These are phyloP conservation scores for Phrynosoma blainvillii DNA, from an alignment of 2,113 vertebrate species.

Conservation along the genomic window DNA sequence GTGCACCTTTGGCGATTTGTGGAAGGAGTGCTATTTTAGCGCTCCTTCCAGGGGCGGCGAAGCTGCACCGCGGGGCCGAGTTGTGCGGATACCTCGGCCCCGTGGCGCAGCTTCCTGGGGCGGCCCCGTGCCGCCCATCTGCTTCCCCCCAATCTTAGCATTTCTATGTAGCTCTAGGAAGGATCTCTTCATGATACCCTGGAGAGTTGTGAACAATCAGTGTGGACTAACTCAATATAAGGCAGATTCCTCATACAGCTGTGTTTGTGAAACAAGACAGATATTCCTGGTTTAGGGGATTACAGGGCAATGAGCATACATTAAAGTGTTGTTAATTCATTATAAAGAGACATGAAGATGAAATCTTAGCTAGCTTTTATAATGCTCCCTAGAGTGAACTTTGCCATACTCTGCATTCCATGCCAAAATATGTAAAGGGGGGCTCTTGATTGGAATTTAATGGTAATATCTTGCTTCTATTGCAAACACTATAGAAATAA, in stretches of 20 bases:
- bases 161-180: neutral
- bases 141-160: too few species aligned
- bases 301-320: neutral
- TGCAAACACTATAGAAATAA: neutral
- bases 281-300: neutral
- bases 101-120: too few species aligned
- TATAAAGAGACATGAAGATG: neutral
- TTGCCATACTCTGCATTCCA: neutral
- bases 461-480: neutral
- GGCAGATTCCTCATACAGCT: neutral
- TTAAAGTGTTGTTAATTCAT: neutral
- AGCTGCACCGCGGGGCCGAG: too few species aligned
- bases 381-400: neutral
- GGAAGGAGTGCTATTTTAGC: too few species aligned
- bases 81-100: too few species aligned
- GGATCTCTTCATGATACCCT: neutral
- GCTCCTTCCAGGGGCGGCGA: too few species aligned
- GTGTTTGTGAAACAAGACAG: neutral
- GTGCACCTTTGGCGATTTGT: too few species aligned
- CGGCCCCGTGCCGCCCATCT: too few species aligned
- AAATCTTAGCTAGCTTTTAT: neutral
- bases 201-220: neutral
- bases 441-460: constrained; percentile 2
- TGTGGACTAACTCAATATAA: neutral
- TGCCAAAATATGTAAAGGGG: neutral